Evolutionary conservation across 2,113 vertebrate species (phyloP), one percentile per base, ranked within the genome.

Genomic region (Pseudois nayaur): DNA sequence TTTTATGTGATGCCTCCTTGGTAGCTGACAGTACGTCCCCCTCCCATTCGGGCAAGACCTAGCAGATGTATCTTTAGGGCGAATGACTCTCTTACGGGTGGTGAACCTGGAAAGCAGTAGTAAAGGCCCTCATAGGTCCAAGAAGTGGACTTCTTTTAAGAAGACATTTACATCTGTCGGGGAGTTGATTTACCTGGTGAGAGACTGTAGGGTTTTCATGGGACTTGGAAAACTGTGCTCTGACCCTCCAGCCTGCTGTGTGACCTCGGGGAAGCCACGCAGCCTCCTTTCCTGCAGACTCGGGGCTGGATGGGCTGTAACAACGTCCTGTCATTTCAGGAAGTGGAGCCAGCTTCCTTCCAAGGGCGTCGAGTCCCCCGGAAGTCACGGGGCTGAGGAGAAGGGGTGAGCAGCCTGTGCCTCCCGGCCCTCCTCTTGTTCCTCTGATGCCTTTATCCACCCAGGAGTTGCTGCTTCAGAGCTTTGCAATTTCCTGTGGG

Each of bases 201-300:
- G 82, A 78, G 17, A 78, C 62, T 62, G 71, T n/a, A 76, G 60
- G 45, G 71, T 45, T 57, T 45, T 64, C n/a, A 57, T 6, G 11
- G 82, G 36, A 31, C 45, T 31, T 27, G 9, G n/a, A 64, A 57
- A 54, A 25, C 15, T 87, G 36, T 57, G 8, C 82, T 95, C 81
- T 83, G 85, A 87, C 48, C 89, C 45, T 71, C 31, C 27, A 71
- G 50, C 87, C 48, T 45, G 71, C 78, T 89, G 33, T 45, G 40
- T 89, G 87, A 78, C 48, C 93, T 81, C 52, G 50, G 92, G 79
- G 92, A 93, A 89, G 84, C 84, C 83, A 27, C 2, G 1, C n/a
- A 29, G 78, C 85, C 95, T 96, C 92, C 43, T 91, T 76, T 87
- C 87, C 55, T 78, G 87, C 52, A 82, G 85, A 33, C 29, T 2